Evolutionary conservation across 2,113 vertebrate species (phyloP).

Genomic region (Parus major): DNA sequence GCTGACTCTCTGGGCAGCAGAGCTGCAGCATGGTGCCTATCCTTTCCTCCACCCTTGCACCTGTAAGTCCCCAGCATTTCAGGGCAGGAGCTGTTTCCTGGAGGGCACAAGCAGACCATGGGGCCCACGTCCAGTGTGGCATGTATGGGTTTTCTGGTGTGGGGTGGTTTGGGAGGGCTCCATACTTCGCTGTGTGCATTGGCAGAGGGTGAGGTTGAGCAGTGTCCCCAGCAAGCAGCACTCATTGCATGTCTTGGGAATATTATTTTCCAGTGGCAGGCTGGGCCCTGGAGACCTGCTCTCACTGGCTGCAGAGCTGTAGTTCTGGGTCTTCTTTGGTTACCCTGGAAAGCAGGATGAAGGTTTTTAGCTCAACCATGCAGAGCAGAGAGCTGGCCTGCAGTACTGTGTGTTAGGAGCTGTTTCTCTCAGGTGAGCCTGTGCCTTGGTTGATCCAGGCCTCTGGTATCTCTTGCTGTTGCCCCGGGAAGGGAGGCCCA

Average conservation of each 20-base stretch:
- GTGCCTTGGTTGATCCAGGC: not conserved
- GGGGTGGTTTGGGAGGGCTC: not conserved
- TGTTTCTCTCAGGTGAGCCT: not conserved
- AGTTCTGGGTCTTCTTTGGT: not conserved
- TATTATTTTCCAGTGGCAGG: not conserved
- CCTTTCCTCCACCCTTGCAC: not conserved
- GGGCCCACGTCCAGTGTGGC: too few relatives aligned
- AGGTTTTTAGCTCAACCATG: not conserved
- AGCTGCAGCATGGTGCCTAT: not conserved
- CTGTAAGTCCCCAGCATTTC: not conserved
- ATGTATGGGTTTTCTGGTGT: not conserved
- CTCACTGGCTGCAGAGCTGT: not conserved
- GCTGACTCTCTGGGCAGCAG: not conserved
- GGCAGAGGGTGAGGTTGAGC: not conserved
- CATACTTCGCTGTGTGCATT: fast-evolving
- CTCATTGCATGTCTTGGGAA: not conserved
- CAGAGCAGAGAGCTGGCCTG: not conserved
- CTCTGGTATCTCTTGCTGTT: not conserved
- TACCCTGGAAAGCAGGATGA: not conserved
- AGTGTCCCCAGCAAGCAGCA: not conserved
- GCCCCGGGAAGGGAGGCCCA: not conserved
- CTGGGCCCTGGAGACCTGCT: not conserved
- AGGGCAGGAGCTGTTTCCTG: not conserved
- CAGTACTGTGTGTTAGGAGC: not conserved
- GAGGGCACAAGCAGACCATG: not conserved